Percentiles rank a stretch among this genome's conserved stretches.
These are phyloP conservation scores for Zaprionus inermis DNA, from an alignment of 1,140 invertebrate species.

Conservation along the genomic window DNA sequence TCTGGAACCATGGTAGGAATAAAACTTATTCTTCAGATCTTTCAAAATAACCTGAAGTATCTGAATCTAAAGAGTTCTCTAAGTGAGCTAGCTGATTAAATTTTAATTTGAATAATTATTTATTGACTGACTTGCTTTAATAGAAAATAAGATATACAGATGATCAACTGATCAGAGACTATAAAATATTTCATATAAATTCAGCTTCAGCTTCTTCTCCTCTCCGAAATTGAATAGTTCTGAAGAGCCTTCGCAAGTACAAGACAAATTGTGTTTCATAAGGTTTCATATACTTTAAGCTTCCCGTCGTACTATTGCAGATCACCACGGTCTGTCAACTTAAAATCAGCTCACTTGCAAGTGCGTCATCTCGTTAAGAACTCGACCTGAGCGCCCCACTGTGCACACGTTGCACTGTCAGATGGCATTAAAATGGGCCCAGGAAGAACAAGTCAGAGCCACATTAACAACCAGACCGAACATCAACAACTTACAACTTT, in stretches of 20 bases:
- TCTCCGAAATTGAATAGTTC: too few relatives aligned
- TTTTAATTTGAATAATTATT: too few relatives aligned
- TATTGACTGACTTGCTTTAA: background rate
- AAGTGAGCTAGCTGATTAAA: background rate
- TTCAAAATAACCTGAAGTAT: too few relatives aligned
- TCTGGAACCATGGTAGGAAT: background rate
- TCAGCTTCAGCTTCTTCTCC: too few relatives aligned
- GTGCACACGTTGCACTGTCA: constrained; percentile 45
- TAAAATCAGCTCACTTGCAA: constrained; percentile 14
- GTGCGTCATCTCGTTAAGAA: constrained; percentile 19
- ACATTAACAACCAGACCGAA: constrained; percentile 71
- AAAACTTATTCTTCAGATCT: background rate
- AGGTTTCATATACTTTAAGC: too few relatives aligned
- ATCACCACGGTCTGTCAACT: background rate
- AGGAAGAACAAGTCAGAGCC: constrained; percentile 40
- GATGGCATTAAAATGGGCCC: constrained; percentile 42
- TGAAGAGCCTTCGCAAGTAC: too few relatives aligned
- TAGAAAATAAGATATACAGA: too few relatives aligned
- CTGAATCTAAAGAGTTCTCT: too few relatives aligned
- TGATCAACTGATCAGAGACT: background rate
- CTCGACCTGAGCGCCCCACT: constrained; percentile 25
- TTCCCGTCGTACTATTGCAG: too few relatives aligned
- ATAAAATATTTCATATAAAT: background rate
- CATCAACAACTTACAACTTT: constrained; percentile 81
- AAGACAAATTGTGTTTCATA: too few relatives aligned